Conservation (phyloP, 2,888 invertebrate species). For the Perithous albicinctus region DNA sequence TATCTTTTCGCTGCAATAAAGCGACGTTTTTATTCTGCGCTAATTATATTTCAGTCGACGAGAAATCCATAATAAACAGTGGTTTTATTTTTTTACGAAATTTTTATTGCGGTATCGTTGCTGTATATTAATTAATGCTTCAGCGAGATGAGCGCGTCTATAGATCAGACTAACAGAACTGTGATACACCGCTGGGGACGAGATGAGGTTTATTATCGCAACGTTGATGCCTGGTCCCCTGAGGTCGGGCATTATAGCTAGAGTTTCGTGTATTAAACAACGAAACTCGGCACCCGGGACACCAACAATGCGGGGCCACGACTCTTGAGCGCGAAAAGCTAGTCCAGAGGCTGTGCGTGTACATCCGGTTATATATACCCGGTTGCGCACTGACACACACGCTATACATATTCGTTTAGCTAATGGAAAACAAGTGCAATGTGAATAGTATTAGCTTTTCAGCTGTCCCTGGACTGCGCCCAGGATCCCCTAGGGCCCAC, state of each 20-base stretch:
- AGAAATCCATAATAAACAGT: neutral
- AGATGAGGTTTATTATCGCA: slow-evolving; percentile 16
- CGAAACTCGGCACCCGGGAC: slow-evolving; percentile 53
- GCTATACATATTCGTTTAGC: slow-evolving; percentile 72
- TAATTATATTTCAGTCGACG: neutral
- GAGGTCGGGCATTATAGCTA: slow-evolving; percentile 7
- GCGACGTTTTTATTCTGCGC: neutral
- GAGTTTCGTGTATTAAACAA: slow-evolving; percentile 40
- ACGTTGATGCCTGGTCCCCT: neutral
- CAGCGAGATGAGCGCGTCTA: neutral
- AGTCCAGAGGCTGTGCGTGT: slow-evolving; percentile 47
- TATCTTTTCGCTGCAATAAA: too few relatives aligned
- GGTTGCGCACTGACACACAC: slow-evolving; percentile 2
- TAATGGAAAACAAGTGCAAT: slow-evolving; percentile 72
- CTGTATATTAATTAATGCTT: neutral
- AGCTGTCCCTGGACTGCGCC: slow-evolving; percentile 38
- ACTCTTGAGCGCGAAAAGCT: slow-evolving; percentile 41
- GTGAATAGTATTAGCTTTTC: slow-evolving; percentile 49
- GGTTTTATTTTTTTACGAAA: neutral
- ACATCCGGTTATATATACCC: slow-evolving; percentile 44
- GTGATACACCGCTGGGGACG: neutral
- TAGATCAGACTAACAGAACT: neutral
- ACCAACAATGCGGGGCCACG: slow-evolving; percentile 3
- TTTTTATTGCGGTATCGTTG: neutral
- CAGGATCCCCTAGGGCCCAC: neutral